phyloP scores from a whole-genome alignment of 2,888 invertebrate genomes.

The Rhamphomyia laevipes region DNA sequence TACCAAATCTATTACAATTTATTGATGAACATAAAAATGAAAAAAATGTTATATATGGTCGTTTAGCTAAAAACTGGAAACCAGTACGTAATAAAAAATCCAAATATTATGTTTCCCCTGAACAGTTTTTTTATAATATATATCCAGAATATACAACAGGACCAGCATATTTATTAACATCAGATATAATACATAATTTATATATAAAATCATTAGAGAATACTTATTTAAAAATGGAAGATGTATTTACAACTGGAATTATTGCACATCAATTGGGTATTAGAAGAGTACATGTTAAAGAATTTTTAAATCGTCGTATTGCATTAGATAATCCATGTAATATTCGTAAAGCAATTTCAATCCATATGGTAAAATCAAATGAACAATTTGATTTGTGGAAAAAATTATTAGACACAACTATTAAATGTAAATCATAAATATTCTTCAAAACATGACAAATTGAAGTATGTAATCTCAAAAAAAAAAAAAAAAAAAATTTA shows the following conservation, averaged over 20 bases:
- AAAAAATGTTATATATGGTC: constrained; percentile 66
- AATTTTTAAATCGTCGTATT: constrained; percentile 69
- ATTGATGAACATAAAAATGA: constrained; percentile 47
- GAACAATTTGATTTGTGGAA: constrained; percentile 88
- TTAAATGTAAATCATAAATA: constrained; percentile 58
- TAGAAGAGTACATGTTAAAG: constrained; percentile 56
- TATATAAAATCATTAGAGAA: constrained; percentile 56
- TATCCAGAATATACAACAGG: constrained; percentile 92
- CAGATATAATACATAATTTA: constrained; percentile 58
- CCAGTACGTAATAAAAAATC: constrained; percentile 73
- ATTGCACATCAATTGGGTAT: constrained; percentile 63
- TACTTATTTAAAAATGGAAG: constrained; percentile 75
- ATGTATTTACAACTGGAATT: constrained; percentile 85
- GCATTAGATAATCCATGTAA: constrained; percentile 70
- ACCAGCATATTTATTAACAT: constrained; percentile 76
- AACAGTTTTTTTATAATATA: constrained; percentile 58
- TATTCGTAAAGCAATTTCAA: constrained; percentile 67
- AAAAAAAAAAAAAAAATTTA: too few species aligned
- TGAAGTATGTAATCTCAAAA: too few species aligned
- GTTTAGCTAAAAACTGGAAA: constrained; percentile 71
- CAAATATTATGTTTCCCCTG: constrained; percentile 75
- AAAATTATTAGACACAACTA: constrained; percentile 68
- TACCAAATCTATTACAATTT: constrained; percentile 58
- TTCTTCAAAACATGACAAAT: too few species aligned
- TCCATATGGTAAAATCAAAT: constrained; percentile 79